Base-by-base conservation (phyloP, 2,113 vertebrate genomes). In the Montifringilla adamsi region DNA sequence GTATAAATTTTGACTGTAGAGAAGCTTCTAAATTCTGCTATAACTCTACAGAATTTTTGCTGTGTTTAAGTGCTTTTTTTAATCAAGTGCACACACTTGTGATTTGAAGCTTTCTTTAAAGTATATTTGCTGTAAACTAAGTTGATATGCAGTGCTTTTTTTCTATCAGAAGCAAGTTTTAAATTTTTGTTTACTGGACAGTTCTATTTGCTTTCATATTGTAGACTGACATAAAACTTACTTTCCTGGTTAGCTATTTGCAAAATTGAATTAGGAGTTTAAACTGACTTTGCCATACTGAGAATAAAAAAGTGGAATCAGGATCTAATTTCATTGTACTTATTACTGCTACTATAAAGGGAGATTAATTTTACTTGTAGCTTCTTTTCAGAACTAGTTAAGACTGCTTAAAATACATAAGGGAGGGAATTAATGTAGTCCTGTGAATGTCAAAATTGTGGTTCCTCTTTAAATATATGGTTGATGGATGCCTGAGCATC, bases 1-100 rank as follows among this genome's bases (percentile, higher is more conserved):
- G 73, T 89, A 82, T 94, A 64, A 74, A 13, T 73, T 96, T 91
- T 94, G 16, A 18, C 88, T 87, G 35, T 93, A 84, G 82, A 88
- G 91, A 95, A 69, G 11, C 43, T 87, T 89, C 44, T 90, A 41
- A 75, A 77, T 78, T 88, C 35, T 72, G 11, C 35, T 24, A 5
- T 28, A 86, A 22, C 16, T 64, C 8, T 47, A 9, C 44, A 47
- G 41, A 64, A 41, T 33, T 90, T 84, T n/a, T 88, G 10, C 27
- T 20, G 9, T 43, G 13, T 49, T 84, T 46, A 52, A 53, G 31
- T 87, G 21, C n/a, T 87, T 19, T 52, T 84, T 19, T 82, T 68
- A 39, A 39, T 8, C 9, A 37, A 66, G 5, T 33, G 4, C 49
- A 15, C 62, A 21, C 17, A 53, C 10, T 30, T 49, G 26, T 62